Evolutionary conservation across 2,888 invertebrate species (phyloP).

Genomic region (Nowickia ferox): DNA sequence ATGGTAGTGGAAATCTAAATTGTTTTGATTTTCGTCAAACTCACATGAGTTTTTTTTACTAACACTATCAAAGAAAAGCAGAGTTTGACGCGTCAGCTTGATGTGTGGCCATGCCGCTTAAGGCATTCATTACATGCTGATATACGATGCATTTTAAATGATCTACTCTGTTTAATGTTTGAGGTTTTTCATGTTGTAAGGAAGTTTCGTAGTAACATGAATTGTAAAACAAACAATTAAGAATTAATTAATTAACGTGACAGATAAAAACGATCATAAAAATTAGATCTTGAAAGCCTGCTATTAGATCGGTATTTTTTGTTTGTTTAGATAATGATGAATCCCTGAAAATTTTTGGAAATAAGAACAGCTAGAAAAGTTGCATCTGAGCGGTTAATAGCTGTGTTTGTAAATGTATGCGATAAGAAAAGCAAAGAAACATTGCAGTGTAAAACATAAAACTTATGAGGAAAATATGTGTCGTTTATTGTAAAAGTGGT

Average conservation of each 20-base stretch:
- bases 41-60: too few species aligned
- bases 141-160: neutral
- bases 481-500: too few species aligned
- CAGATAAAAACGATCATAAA: neutral
- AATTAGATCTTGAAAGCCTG: constrained; percentile 12
- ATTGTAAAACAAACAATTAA: constrained; percentile 19
- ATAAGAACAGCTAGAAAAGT: neutral
- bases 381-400: too few species aligned
- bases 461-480: too few species aligned
- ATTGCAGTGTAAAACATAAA: too few species aligned
- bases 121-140: constrained; percentile 3
- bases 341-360: neutral
- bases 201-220: constrained; percentile 23
- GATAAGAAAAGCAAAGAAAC: too few species aligned
- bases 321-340: neutral
- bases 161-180: constrained; percentile 6
- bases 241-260: neutral
- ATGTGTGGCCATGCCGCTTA: too few species aligned
- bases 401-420: too few species aligned
- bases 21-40: too few species aligned
- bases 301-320: neutral
- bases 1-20: too few species aligned
- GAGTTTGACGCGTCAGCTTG: too few species aligned
- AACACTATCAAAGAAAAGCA: too few species aligned
- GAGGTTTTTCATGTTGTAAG: constrained; percentile 26